Conservation (phyloP, 2,888 invertebrate species). For the Schrankia costaestrigalis region DNA sequence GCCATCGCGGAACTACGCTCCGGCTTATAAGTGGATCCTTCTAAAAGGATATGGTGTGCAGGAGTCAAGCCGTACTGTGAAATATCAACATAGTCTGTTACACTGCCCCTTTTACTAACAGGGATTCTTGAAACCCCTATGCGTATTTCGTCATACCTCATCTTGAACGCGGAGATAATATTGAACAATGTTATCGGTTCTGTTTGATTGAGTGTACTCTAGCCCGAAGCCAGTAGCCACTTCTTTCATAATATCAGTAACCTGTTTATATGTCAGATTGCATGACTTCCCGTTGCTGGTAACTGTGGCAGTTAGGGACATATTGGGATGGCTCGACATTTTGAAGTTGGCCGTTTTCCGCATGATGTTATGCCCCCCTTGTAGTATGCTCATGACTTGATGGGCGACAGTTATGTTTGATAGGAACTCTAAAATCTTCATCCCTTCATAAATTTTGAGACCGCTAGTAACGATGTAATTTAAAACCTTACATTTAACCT, state of each 20-base stretch:
- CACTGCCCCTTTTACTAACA: not conserved
- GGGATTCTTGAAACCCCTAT: not conserved
- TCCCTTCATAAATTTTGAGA: not conserved
- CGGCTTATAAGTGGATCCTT: not conserved
- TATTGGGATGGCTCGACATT: not conserved
- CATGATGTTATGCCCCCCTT: constrained; percentile 3
- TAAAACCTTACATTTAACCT: not conserved
- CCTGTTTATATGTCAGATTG: not conserved
- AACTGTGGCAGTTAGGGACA: not conserved
- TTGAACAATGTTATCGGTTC: not conserved
- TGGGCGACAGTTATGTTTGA: not conserved
- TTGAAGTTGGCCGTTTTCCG: not conserved
- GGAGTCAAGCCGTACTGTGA: no score
- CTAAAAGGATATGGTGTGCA: not conserved
- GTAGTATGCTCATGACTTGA: constrained; percentile 1
- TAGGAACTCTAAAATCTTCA: not conserved
- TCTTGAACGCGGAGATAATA: not conserved
- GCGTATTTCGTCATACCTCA: not conserved
- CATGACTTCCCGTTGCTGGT: not conserved
- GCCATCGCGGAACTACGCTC: not conserved
- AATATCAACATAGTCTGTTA: not conserved
- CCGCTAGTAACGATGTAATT: not conserved
- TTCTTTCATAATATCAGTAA: not conserved
- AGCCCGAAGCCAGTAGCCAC: not conserved
- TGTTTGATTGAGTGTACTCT: not conserved